Conservation (phyloP, 2,113 vertebrate species). For the Tragelaphus buxtoni region DNA sequence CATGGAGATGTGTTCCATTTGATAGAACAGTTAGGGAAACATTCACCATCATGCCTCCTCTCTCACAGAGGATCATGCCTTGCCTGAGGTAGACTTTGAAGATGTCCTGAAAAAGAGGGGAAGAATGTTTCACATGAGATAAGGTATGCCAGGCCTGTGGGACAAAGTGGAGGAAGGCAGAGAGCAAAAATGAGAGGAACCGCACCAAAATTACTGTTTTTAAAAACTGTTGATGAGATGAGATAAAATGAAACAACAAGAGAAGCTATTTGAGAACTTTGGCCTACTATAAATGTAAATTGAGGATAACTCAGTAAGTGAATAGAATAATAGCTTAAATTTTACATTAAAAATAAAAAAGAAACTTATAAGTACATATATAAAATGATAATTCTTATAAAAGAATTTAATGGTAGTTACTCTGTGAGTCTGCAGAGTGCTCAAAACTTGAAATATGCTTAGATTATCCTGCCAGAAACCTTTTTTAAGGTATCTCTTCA, state of each 20-base stretch:
- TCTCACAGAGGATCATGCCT: background rate
- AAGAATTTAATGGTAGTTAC: constrained; percentile 15
- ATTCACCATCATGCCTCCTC: background rate
- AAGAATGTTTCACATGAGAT: background rate
- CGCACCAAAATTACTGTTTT: background rate
- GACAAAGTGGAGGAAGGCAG: background rate
- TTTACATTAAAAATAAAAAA: constrained; percentile 32
- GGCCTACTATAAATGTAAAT: constrained; percentile 1
- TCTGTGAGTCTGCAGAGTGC: constrained; percentile 16
- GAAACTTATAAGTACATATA: background rate
- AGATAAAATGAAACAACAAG: constrained; percentile 29
- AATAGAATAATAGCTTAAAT: constrained; percentile 31
- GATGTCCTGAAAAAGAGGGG: background rate
- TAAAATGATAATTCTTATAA: constrained; percentile 33
- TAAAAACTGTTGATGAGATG: background rate
- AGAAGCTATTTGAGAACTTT: background rate
- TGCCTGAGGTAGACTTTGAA: background rate
- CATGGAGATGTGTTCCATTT: background rate
- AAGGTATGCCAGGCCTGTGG: background rate
- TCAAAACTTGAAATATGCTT: constrained; percentile 16
- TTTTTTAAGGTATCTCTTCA: background rate
- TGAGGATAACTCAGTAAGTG: background rate
- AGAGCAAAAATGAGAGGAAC: background rate
- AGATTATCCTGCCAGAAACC: background rate
- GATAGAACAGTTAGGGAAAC: background rate